These are phyloP conservation scores for Calephelis perditalis DNA, from an alignment of 2,888 invertebrate species.

Conservation along the genomic window DNA sequence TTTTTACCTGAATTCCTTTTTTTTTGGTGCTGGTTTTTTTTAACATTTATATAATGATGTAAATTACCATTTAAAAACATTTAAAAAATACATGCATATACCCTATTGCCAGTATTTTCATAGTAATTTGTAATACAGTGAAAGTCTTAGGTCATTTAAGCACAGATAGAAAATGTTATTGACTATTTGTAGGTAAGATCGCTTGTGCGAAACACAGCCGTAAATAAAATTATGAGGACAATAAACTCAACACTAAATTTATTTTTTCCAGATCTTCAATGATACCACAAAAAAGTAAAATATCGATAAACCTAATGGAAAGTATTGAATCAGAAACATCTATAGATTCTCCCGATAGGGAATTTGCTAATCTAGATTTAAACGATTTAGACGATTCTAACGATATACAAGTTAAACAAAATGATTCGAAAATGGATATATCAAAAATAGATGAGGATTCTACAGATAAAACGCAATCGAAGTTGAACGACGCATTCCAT, in stretches of 20 bases:
- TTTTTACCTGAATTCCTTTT: too few species aligned
- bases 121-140: too few species aligned
- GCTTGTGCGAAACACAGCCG: too few species aligned
- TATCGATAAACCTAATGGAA: slow-evolving; percentile 74
- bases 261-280: slow-evolving; percentile 63
- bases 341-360: slow-evolving; percentile 68
- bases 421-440: slow-evolving; percentile 41
- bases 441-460: slow-evolving; percentile 48
- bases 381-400: slow-evolving; percentile 64
- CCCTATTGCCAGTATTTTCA: too few species aligned
- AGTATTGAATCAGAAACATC: slow-evolving; percentile 74
- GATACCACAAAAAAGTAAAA: slow-evolving; percentile 66
- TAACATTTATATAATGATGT: too few species aligned
- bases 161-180: too few species aligned
- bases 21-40: too few species aligned
- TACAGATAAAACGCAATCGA: slow-evolving; percentile 42
- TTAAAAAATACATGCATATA: too few species aligned
- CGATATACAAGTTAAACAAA: slow-evolving; percentile 45
- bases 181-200: too few species aligned
- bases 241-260: background rate
- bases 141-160: too few species aligned
- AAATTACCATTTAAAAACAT: too few species aligned
- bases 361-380: slow-evolving; percentile 63
- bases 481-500: slow-evolving; percentile 32
- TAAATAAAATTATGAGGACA: too few species aligned